phyloP scores from a whole-genome alignment of 2,797 vertebrate genomes.

The Gymnodraco acuticeps region DNA sequence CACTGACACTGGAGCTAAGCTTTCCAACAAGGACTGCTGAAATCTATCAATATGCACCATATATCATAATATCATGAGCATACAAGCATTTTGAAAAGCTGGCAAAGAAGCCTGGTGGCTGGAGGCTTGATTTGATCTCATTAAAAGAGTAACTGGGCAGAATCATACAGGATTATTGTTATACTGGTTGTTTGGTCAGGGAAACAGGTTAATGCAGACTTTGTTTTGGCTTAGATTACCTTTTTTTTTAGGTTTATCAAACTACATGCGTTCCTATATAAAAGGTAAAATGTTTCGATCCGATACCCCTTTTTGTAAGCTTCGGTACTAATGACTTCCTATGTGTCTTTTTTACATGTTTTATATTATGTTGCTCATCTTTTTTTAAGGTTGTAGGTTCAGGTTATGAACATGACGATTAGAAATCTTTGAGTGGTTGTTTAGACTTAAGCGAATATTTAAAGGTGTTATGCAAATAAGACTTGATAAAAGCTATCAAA shows the following conservation, averaged over 20 bases:
- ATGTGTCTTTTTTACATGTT: too few species aligned
- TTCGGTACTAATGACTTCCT: neutral
- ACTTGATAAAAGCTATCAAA: too few species aligned
- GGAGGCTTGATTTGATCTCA: slow-evolving; percentile 16
- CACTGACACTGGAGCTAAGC: slow-evolving; percentile 52
- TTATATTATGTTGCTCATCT: neutral
- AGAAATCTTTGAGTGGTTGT: neutral
- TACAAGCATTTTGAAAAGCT: slow-evolving; percentile 18
- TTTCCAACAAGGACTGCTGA: slow-evolving; percentile 40
- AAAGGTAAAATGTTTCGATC: neutral
- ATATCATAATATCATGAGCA: slow-evolving; percentile 21
- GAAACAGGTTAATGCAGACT: neutral
- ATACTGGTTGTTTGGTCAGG: neutral
- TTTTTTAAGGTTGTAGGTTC: too few species aligned
- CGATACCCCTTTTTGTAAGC: neutral
- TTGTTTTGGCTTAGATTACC: neutral
- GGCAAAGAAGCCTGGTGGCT: slow-evolving; percentile 10
- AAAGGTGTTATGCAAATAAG: too few species aligned
- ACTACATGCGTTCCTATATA: too few species aligned
- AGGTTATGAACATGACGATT: neutral
- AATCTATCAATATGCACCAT: slow-evolving; percentile 27
- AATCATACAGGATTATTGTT: neutral
- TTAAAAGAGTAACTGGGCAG: slow-evolving; percentile 1
- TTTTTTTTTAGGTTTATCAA: neutral
- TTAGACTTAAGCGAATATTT: neutral